Evolutionary conservation across 1,140 invertebrate species (phyloP), one percentile per base, ranked within the genome.

Genomic region (Trigoniulus corallinus): DNA sequence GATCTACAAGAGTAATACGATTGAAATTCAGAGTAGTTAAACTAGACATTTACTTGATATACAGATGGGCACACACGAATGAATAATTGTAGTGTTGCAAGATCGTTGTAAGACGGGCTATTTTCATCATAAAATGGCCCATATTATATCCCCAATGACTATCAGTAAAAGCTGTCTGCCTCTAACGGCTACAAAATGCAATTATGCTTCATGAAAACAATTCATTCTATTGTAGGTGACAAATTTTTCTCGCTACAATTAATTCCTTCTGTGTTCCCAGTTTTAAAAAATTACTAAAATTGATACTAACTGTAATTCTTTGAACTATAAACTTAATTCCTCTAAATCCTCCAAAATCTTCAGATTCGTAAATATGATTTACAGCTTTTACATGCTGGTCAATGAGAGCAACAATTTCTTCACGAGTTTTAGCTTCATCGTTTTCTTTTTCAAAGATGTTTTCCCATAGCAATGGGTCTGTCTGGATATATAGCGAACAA

Each of bases 301-400:
- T 50, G 27, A 21, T 39, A 40, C 51, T 62, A 70, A 93, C 88
- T 75, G 88, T 92, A 57, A 93, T 92, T 67, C 91, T 76, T 64
- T 94, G 92, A 50, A 98, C 93, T 73, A 95, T 89, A 76, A 98
- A 98, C 70, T 92, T 88, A 58, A 98, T 89, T 59, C 95, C 93
- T 49, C 84, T 76, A 70, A 96, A 84, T 23, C 88, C 85, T 67
- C 88, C 81, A 69, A 98, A 98, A 64, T 81, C 84, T 29, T 93
- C 96, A 65, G 87, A 83, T 57, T 84, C 77, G 69, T 98, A 98
- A 64, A 98, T 98, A 63, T 88, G 88, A 74, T 97, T 98, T 56
- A 98, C 89, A 49, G 93, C 94, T 59, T 92, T 94, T 43, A 98
- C 92, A 67, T 98, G 95, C 67, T 93, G 92, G 37, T 92, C 88